Evolutionary conservation across 2,797 vertebrate genomes (phyloP).

Genomic region (Takifugu rubripes): DNA sequence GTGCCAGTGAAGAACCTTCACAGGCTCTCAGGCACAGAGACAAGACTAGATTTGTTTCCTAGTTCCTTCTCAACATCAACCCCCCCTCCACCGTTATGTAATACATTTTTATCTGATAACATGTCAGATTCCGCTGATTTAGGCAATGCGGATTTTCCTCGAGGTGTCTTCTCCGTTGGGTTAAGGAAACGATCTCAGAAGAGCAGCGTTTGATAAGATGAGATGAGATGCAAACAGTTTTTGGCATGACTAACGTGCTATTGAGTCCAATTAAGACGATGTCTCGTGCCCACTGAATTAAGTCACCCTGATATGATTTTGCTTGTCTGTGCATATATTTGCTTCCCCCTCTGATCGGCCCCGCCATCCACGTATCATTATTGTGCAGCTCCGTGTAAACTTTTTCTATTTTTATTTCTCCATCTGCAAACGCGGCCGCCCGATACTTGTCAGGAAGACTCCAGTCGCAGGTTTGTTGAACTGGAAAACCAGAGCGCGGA

Average conservation of each 20-base stretch:
- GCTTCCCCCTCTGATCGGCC: conserved; percentile 44
- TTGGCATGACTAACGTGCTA: conserved; percentile 62
- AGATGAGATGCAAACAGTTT: conserved; percentile 64
- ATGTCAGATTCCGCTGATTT: conserved; percentile 27
- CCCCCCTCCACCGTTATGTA: conserved; percentile 8
- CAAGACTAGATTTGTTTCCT: neutral
- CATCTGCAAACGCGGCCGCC: conserved; percentile 21
- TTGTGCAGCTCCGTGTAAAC: conserved; percentile 13
- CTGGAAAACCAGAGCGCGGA: conserved; percentile 10
- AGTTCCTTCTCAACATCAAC: neutral
- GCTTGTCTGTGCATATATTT: conserved; percentile 62
- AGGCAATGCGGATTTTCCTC: conserved; percentile 24
- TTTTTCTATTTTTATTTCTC: conserved; percentile 17
- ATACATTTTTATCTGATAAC: conserved; percentile 32
- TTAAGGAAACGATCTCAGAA: conserved; percentile 47
- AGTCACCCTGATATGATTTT: conserved; percentile 65
- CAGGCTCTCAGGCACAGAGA: too few species aligned
- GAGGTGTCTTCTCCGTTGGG: conserved; percentile 40
- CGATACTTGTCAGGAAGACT: conserved; percentile 20
- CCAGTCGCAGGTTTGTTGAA: conserved; percentile 25
- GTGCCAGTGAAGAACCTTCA: too few species aligned
- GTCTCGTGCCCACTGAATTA: conserved; percentile 58
- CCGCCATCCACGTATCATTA: conserved; percentile 6
- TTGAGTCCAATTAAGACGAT: conserved; percentile 70
- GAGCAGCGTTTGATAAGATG: conserved; percentile 53